These are phyloP conservation scores for Axis porcinus DNA, from an alignment of 2,113 vertebrate species.

Conservation along the genomic window DNA sequence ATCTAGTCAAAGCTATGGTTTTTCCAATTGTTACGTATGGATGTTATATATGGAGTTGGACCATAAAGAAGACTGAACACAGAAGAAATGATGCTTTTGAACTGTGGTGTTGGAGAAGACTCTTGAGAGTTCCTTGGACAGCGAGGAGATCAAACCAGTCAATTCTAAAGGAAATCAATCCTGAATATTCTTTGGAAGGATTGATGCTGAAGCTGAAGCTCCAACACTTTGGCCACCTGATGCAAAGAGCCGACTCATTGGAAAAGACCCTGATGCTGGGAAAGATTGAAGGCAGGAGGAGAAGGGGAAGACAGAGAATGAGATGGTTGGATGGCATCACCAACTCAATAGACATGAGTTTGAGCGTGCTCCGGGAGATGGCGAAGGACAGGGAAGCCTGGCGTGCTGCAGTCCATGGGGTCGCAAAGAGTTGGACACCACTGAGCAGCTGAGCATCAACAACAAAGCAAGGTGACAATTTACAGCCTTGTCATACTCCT, in stretches of 20 bases:
- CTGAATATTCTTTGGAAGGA: background rate
- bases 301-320: background rate
- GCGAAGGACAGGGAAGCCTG: background rate
- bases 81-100: background rate
- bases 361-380: background rate
- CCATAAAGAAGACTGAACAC: background rate
- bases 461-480: background rate
- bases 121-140: background rate
- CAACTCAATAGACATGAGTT: background rate
- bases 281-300: background rate
- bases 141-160: background rate
- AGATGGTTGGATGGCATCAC: background rate
- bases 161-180: background rate
- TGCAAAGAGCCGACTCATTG: background rate
- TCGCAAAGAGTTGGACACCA: background rate
- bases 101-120: background rate
- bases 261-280: background rate
- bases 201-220: background rate
- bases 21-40: background rate
- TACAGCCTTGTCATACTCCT: background rate
- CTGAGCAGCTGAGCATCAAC: background rate
- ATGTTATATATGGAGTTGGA: background rate
- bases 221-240: background rate
- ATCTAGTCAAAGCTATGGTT: background rate
- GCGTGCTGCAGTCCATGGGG: background rate